Evolutionary conservation across 2,113 vertebrate species (phyloP), one percentile per base, ranked within the genome.

Genomic region (Okapia johnstoni): DNA sequence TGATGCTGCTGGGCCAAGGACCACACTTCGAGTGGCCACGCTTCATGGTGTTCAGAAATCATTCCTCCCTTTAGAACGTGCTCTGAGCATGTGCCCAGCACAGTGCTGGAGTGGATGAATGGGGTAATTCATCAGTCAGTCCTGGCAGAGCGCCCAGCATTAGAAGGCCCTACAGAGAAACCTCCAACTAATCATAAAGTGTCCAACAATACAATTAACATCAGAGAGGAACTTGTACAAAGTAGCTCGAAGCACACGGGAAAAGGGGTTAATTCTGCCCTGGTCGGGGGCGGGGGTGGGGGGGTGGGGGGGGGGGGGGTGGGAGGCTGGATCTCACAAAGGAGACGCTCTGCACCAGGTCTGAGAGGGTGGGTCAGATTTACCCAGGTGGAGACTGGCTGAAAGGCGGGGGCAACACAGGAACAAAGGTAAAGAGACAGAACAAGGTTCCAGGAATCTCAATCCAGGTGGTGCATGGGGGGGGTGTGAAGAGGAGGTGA

Each of bases 381-480:
- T 95, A 89, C 95, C 55, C 95, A 89, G 95, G 91, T 33, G 23
- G 58, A 94, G 80, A 30, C 85, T 83, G 21, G 63, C 93, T 26
- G n/a, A 55, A 89, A 40, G 92, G 50, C 0, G 1, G 48, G 70
- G 85, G 80, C 48, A 10, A 43, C 81, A 36, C 50, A 63, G 54
- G 52, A 80, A 76, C 94, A 96, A 96, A 97, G 90, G 94, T 80
- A 73, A 89, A 93, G 93, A 79, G 58, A 55, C 4, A 0, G 3
- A 57, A 15, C 46, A 33, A 33, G 48, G 90, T 36, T 90, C 88
- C 93, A 50, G 85, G 77, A 79, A 54, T 54, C 10, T 57, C 43
- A 81, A n/a, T 14, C 28, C 46, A 48, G 26, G 26, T 30, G 11
- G 7, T 3, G 7, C 94, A 70, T 21, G 16, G 15, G 48, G 40